Percentiles rank a stretch among this genome's conserved stretches.
Conservation (phyloP, 1,140 invertebrate species). For the Rhagoletis zephyria region DNA sequence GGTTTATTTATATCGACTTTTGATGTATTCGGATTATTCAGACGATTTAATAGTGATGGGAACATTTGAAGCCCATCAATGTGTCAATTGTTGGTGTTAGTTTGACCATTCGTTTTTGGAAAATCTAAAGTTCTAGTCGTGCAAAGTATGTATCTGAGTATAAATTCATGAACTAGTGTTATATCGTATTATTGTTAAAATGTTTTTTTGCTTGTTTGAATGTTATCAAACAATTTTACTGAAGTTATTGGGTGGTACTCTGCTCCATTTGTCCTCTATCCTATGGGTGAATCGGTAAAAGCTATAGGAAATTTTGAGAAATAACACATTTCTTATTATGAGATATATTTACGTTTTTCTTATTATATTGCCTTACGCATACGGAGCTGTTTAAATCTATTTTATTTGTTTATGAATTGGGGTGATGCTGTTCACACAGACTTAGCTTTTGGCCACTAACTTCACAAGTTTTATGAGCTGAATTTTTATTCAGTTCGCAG, state of each 20-base stretch:
- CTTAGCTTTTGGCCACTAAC: too few relatives aligned
- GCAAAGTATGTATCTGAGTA: conserved; percentile 48
- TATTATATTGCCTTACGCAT: too few relatives aligned
- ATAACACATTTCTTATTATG: not conserved
- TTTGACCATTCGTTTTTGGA: not conserved
- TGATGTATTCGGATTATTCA: not conserved
- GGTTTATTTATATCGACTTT: conserved; percentile 11
- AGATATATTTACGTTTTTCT: not conserved
- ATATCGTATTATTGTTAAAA: not conserved
- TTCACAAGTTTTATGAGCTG: too few relatives aligned
- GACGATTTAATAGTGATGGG: conserved; percentile 12
- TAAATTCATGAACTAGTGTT: not conserved
- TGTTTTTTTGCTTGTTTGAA: not conserved
- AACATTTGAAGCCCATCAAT: not conserved
- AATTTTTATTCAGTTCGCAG: too few relatives aligned
- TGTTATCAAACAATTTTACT: too few relatives aligned
- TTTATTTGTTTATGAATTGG: too few relatives aligned
- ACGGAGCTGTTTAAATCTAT: too few relatives aligned
- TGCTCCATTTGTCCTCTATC: too few relatives aligned
- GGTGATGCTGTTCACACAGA: too few relatives aligned
- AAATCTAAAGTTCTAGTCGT: conserved; percentile 26
- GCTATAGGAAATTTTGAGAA: not conserved
- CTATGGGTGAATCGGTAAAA: too few relatives aligned
- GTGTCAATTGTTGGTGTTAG: not conserved
- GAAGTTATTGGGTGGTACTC: too few relatives aligned